Evolutionary conservation across 1,140 invertebrate genomes (phyloP).

Genomic region (Lordiphosa mommai): DNA sequence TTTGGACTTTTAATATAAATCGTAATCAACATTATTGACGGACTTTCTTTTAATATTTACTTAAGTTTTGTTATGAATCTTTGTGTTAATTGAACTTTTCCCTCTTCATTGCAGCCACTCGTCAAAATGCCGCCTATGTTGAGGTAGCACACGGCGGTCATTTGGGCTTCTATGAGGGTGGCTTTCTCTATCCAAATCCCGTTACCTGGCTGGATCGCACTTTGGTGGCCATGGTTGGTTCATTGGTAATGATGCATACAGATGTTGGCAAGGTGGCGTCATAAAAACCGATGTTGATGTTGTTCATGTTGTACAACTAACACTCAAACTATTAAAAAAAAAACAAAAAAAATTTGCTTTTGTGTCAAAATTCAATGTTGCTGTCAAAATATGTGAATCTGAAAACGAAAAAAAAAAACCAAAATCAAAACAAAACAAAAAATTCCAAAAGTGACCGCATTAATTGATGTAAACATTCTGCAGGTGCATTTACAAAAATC

Average conservation of each 20-base stretch:
- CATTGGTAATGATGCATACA: slow-evolving; percentile 80
- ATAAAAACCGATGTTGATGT: slow-evolving; percentile 14
- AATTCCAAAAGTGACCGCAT: slow-evolving; percentile 22
- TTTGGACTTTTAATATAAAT: too few relatives aligned
- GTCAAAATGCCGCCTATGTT: slow-evolving; percentile 86
- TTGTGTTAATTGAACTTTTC: too few relatives aligned
- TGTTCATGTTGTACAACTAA: background rate
- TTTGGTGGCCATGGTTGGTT: slow-evolving; percentile 87
- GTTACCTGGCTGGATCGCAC: slow-evolving; percentile 95
- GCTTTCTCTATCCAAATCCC: slow-evolving; percentile 89
- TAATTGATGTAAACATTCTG: slow-evolving; percentile 60
- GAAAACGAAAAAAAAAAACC: slow-evolving; percentile 21
- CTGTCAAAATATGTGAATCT: slow-evolving; percentile 36
- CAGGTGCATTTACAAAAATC: slow-evolving; percentile 65
- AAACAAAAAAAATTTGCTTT: slow-evolving; percentile 25
- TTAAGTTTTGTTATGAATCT: too few relatives aligned
- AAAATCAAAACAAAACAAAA: slow-evolving; percentile 34
- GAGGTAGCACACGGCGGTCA: slow-evolving; percentile 94
- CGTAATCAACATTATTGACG: too few relatives aligned
- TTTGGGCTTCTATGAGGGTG: slow-evolving; percentile 95
- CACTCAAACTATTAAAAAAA: background rate
- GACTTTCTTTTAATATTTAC: too few relatives aligned
- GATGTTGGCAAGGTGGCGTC: slow-evolving; percentile 42
- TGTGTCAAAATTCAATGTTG: slow-evolving; percentile 60
- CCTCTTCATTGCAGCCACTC: slow-evolving; percentile 82